Base-by-base conservation (phyloP, 2,797 vertebrate species). In the Lithobates sylvaticus region DNA sequence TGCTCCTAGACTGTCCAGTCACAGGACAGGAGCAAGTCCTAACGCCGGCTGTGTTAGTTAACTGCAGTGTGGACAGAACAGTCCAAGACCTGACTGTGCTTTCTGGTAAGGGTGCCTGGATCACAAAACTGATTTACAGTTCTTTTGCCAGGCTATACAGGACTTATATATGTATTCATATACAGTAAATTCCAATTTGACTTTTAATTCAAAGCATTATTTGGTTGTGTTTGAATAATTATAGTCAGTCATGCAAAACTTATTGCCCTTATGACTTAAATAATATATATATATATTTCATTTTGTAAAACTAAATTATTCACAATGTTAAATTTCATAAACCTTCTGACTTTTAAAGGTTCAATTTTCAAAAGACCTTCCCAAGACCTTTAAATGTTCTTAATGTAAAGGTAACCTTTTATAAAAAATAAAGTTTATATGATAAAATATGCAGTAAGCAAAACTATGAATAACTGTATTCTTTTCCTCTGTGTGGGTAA, bases 301-400 rank as follows among this genome's bases (percentile, higher is more conserved):
- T 3, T 44, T 44, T 76, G 16, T 27, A 36, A n/a, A 32, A 58
- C 34, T 21, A 50, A 32, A 32, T 75, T 29, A 50, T 75, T 50
- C 73, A 54, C 26, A 10, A 23, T 23, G 54, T 58, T 9, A 21
- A 34, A 5, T 58, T 58, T 58, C 16, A 76, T 23, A 61, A 34
- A 76, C 50, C 23, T 58, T 27, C 74, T 61, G 29, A 18, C 16
- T 32, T 76, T 76, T 29, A 76, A 76, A 76, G 74, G 74, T 76
- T 50, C 29, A 0, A 10, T 61, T 47, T 58, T 3, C 0, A 58
- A n/a, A 34, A 18, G 18, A 58, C 50, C 29, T 76, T 76, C 10
- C 36, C 44, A 44, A 61, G 74, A 76, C 74, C 74, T 76, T 76
- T 76, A 76, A 47, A 58, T 76, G 74, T 36, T 32, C 47, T 23